Conservation (phyloP, 2,888 invertebrate genomes). For the Caprella mutica region DNA sequence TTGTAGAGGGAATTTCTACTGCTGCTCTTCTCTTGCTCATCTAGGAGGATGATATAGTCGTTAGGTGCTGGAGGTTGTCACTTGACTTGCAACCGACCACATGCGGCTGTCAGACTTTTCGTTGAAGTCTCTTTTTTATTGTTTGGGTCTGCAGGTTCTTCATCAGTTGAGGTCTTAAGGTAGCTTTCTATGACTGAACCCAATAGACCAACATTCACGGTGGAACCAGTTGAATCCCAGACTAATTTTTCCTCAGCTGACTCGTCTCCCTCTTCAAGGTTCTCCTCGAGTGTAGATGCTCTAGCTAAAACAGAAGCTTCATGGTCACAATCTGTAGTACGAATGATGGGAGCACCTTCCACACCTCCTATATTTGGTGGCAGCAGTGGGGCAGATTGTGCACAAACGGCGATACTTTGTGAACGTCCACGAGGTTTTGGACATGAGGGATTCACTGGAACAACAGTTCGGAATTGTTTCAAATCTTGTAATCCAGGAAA, state of each 20-base stretch:
- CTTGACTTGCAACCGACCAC: conserved; percentile 12
- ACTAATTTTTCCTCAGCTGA: conserved; percentile 2
- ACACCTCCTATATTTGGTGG: neutral
- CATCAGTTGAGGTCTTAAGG: conserved; percentile 20
- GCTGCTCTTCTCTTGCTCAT: neutral
- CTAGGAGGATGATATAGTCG: conserved; percentile 8
- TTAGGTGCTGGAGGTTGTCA: conserved; percentile 12
- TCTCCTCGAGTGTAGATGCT: conserved; percentile 5
- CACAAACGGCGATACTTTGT: conserved; percentile 29
- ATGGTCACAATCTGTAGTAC: conserved; percentile 29
- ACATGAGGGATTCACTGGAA: conserved; percentile 10
- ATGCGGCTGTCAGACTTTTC: neutral
- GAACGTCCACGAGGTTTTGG: conserved; percentile 20
- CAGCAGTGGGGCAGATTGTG: neutral
- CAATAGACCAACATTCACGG: conserved; percentile 20
- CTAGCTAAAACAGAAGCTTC: conserved; percentile 13
- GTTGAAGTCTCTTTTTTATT: neutral
- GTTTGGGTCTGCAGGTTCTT: conserved; percentile 2
- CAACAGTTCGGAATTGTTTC: conserved; percentile 9
- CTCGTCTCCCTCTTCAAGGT: conserved; percentile 19
- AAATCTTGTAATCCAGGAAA: conserved; percentile 18
- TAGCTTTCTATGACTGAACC: conserved; percentile 28
- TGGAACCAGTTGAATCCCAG: conserved; percentile 24
- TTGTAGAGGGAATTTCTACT: neutral
- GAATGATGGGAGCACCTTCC: conserved; percentile 21